phyloP scores from a whole-genome alignment of 2,888 invertebrate genomes.

The Zele albiditarsus region DNA sequence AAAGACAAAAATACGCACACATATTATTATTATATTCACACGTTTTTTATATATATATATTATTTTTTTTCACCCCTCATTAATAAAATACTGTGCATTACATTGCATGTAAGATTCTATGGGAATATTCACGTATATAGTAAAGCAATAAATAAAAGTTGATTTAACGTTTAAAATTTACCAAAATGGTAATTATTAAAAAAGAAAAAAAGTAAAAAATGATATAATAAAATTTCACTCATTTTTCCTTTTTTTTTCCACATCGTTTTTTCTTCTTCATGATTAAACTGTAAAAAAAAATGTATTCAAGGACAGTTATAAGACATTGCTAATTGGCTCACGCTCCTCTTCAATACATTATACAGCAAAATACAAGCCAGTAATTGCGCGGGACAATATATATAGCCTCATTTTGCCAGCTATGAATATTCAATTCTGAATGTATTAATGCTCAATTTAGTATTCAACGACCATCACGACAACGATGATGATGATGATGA shows the following conservation, averaged over 20 bases:
- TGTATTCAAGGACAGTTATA: slow-evolving; percentile 23
- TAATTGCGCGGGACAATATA: neutral
- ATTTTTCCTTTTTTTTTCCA: neutral
- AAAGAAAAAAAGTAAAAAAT: neutral
- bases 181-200: too few relatives aligned
- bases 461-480: slow-evolving; percentile 4
- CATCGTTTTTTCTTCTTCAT: neutral
- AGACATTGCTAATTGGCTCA: slow-evolving; percentile 32
- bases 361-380: neutral
- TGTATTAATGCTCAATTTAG: slow-evolving; percentile 20
- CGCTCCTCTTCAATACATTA: slow-evolving; percentile 17
- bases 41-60: neutral
- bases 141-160: too few relatives aligned
- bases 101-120: too few relatives aligned
- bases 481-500: neutral
- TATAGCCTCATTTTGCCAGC: neutral
- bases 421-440: slow-evolving; percentile 36
- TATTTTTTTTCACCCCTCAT: too few relatives aligned
- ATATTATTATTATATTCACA: neutral
- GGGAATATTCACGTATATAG: too few relatives aligned
- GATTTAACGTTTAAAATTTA: too few relatives aligned
- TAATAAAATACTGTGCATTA: too few relatives aligned
- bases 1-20: neutral
- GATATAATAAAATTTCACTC: too few relatives aligned
- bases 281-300: slow-evolving; percentile 14